Conservation (phyloP, 2,113 vertebrate species). For the Gopherus evgoodei region DNA sequence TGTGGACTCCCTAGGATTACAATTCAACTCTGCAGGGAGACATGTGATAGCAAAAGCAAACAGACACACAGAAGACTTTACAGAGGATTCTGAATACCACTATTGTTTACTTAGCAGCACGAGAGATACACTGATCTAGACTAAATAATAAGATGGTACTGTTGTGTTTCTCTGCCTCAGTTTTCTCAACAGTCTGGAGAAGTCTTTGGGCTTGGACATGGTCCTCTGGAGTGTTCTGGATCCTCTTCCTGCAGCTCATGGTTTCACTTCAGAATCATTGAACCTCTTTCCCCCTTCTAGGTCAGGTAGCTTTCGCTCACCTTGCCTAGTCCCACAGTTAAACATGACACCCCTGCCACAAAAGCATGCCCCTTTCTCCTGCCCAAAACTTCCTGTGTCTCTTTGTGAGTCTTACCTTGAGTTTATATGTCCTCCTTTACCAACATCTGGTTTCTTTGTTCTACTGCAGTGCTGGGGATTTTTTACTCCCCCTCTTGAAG, state of each 20-base stretch:
- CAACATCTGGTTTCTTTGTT: neutral
- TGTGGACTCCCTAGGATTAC: neutral
- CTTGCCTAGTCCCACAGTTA: neutral
- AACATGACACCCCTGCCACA: neutral
- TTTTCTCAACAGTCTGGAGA: neutral
- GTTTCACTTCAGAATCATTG: neutral
- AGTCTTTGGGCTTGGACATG: too few relatives aligned
- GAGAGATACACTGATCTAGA: neutral
- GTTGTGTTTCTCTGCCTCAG: too few relatives aligned
- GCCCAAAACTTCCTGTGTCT: neutral
- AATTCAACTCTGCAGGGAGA: neutral
- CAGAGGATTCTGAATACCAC: neutral
- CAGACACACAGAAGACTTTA: neutral
- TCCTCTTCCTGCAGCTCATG: neutral
- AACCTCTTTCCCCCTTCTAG: neutral
- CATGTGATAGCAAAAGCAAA: neutral
- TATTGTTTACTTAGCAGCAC: neutral
- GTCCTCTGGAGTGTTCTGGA: neutral
- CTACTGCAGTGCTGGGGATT: too few relatives aligned
- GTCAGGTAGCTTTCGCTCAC: neutral
- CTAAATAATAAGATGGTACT: neutral
- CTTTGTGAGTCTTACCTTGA: neutral
- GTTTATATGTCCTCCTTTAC: neutral
- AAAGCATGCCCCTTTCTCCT: neutral
- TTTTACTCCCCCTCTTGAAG: neutral